These are phyloP conservation scores for Acanthurus lineatus DNA, from an alignment of 2,797 vertebrate genomes.

Conservation along the genomic window DNA sequence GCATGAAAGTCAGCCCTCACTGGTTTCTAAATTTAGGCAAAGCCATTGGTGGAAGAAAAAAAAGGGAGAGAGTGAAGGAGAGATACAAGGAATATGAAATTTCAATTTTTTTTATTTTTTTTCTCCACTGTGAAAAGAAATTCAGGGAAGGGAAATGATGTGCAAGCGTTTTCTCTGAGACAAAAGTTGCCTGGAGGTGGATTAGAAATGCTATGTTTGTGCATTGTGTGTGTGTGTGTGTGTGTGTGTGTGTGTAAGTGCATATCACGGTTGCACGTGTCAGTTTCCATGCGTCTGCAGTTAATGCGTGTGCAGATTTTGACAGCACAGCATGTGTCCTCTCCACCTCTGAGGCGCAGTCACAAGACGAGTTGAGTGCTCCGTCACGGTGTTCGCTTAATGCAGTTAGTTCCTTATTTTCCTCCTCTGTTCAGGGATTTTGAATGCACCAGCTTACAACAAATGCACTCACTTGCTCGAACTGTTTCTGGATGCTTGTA, in stretches of 20 bases:
- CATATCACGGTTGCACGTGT: background rate
- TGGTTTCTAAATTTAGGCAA: slow-evolving; percentile 76
- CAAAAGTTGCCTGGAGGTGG: slow-evolving; percentile 38
- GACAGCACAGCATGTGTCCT: slow-evolving; percentile 38
- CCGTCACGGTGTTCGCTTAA: background rate
- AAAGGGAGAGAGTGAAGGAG: slow-evolving; percentile 5
- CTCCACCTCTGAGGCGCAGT: slow-evolving; percentile 14
- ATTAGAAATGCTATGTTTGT: slow-evolving; percentile 17
- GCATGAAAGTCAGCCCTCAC: slow-evolving; percentile 75
- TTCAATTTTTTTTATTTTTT: slow-evolving; percentile 51
- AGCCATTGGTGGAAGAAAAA: slow-evolving; percentile 16
- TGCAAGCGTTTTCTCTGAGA: slow-evolving; percentile 46
- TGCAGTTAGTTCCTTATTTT: background rate
- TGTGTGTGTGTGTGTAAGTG: slow-evolving; percentile 16
- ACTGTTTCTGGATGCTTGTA: background rate
- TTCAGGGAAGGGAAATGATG: slow-evolving; percentile 51
- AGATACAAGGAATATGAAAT: slow-evolving; percentile 69
- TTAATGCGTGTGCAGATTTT: slow-evolving; percentile 8
- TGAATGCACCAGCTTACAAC: background rate
- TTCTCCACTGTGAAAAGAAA: slow-evolving; percentile 63
- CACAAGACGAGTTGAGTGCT: background rate
- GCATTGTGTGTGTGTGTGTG: background rate
- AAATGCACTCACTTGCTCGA: slow-evolving; percentile 18
- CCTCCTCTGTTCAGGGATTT: background rate
- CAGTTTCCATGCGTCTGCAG: slow-evolving; percentile 5